These are phyloP conservation scores for Venustaconcha ellipsiformis DNA, from an alignment of 1,140 invertebrate genomes.

Conservation along the genomic window DNA sequence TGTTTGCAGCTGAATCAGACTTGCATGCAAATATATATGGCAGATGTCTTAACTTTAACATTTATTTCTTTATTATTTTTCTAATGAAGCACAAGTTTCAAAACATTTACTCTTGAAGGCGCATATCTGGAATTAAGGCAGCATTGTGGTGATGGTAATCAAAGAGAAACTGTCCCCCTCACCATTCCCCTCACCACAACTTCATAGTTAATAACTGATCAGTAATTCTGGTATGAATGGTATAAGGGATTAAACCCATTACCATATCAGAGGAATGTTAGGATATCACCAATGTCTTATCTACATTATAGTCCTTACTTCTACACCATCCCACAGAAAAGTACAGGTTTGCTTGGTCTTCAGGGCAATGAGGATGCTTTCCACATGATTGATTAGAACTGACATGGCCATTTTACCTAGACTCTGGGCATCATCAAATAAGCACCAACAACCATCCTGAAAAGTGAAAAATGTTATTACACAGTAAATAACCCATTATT, in stretches of 20 bases:
- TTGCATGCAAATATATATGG: no score
- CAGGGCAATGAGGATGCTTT: conserved; percentile 54
- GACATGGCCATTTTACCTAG: conserved; percentile 57
- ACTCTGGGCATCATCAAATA: conserved; percentile 65
- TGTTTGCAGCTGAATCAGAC: no score
- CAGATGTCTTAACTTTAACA: no score
- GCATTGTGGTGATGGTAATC: neutral
- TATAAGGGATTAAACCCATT: neutral
- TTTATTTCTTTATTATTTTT: no score
- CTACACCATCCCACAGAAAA: conserved; percentile 61
- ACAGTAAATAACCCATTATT: no score
- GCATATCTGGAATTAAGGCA: no score
- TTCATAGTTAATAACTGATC: conserved; percentile 1
- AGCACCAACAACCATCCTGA: conserved; percentile 69
- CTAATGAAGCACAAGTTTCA: no score
- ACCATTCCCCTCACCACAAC: neutral
- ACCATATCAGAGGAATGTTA: no score
- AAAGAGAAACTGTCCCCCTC: neutral
- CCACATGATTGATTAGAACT: conserved; percentile 60
- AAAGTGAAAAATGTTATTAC: conserved; percentile 10
- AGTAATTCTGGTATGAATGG: neutral
- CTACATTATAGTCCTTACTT: conserved; percentile 44
- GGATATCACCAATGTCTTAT: no score
- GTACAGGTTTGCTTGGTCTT: conserved; percentile 47
- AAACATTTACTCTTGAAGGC: no score